These are phyloP conservation scores for Calycopis cecrops DNA, from an alignment of 1,140 invertebrate genomes.

Conservation along the genomic window DNA sequence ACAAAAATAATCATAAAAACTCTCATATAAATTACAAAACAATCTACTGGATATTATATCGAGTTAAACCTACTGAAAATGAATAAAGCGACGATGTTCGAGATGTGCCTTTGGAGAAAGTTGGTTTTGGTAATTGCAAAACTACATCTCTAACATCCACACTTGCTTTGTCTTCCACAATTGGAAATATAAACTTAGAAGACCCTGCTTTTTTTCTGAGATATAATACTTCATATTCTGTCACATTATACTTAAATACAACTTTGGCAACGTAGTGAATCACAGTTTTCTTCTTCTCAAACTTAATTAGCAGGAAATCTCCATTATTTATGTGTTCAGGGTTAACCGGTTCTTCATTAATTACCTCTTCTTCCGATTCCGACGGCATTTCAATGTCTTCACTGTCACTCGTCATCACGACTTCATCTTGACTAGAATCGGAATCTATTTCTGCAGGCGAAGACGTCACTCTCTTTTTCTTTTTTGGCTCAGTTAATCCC, in stretches of 20 bases:
- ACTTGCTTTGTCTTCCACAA: conserved; percentile 31
- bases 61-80: conserved; percentile 28
- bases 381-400: conserved; percentile 33
- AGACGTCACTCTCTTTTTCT: conserved; percentile 29
- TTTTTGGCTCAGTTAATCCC: conserved; percentile 28
- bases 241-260: conserved; percentile 28
- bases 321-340: conserved; percentile 33
- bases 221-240: conserved; percentile 29
- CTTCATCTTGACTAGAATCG: conserved; percentile 32
- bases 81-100: conserved; percentile 27
- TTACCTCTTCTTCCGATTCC: conserved; percentile 28
- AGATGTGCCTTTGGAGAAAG: conserved; percentile 32
- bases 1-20: conserved; percentile 17
- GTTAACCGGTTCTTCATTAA: conserved; percentile 22
- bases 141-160: conserved; percentile 33
- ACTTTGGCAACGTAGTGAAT: conserved; percentile 33
- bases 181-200: conserved; percentile 29
- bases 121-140: conserved; percentile 33
- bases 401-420: conserved; percentile 31
- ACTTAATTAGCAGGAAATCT: conserved; percentile 37
- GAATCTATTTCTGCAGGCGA: conserved; percentile 29
- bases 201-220: conserved; percentile 26
- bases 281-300: conserved; percentile 33
- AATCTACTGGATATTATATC: conserved; percentile 30
- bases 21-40: conserved; percentile 17